A percentile compares a stretch with the other conserved stretches of the same genome.
Evolutionary conservation across 2,113 vertebrate genomes (phyloP).

Genomic region (Lagopus leucura): DNA sequence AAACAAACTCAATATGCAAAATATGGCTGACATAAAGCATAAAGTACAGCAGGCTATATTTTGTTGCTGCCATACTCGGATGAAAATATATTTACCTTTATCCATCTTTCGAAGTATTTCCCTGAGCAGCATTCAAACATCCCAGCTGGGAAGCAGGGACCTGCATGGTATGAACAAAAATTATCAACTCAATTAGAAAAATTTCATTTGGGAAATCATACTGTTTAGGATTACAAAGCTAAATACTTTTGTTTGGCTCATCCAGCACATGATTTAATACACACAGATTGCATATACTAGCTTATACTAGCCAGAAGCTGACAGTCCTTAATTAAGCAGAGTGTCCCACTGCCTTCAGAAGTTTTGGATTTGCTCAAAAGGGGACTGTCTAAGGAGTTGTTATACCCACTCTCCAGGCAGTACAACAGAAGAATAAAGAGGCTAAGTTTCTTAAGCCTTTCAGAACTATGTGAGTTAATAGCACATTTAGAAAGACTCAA

Average conservation of each 20-base stretch:
- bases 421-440: not conserved
- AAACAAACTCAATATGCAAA: not conserved
- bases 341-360: not conserved
- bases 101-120: not conserved
- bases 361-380: not conserved
- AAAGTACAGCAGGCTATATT: not conserved
- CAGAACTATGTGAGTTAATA: not conserved
- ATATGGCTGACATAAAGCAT: not conserved
- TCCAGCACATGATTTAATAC: not conserved
- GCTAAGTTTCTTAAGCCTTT: not conserved
- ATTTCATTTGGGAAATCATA: not conserved
- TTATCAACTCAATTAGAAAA: not conserved
- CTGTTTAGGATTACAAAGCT: not conserved
- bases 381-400: not conserved
- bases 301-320: not conserved
- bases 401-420: not conserved
- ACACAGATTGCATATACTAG: not conserved
- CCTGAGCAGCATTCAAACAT: not conserved
- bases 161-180: not conserved
- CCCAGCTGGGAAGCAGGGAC: not conserved
- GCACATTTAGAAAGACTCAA: not conserved
- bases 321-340: not conserved
- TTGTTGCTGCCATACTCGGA: not conserved
- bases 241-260: not conserved
- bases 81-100: not conserved